Evolutionary conservation across 2,797 vertebrate genomes (phyloP), one percentile per base, ranked within the genome.

Genomic region (Mus spretus): DNA sequence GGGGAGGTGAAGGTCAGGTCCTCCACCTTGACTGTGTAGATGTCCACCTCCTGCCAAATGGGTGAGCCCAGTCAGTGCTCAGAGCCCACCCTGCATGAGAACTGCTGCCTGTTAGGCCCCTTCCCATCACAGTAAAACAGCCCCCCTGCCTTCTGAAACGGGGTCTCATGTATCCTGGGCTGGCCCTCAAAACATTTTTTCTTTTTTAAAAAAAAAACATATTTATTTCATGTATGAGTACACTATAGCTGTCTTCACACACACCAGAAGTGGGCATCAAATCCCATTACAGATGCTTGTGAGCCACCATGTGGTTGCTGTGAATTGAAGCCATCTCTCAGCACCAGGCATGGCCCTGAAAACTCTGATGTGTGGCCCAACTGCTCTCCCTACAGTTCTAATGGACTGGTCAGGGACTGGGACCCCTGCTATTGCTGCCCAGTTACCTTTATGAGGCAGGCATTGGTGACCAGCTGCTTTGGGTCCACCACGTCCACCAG

Each of bases 1-100:
- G 99, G 99, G 0, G 99, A 99, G 1, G 99, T 99, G 98, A 99
- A 99, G 93, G 99, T 99, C 97, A 99, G 98, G 98, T 99, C 99
- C 19, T 99, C 99, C 2, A 99, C 98, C 98, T 99, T 99, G 98
- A 99, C 99, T 0, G 99, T 99, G 98, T 99, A 99, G 98, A 99
- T 99, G 98, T 99, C 99, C 97, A 99, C 99, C 97, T 99, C 99
- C 99, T 99, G 94, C 0, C 1, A 65, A 84, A 57, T 26, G 31
- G n/a, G 47, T 0, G 20, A 12, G 22, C 26, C 17, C 17, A 9
- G 34, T 70, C 12, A 11, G 31, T 9, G 7, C 47, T 7, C 2
- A 44, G 13, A 34, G n/a, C 17, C 12, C 19, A 0, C 6, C 1
- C 1, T 19, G 63, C 6, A 9, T 3, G 13, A 55, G 0, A 47